Evolutionary conservation across 1,140 invertebrate genomes (phyloP).

Genomic region (Lepidostoma basale): DNA sequence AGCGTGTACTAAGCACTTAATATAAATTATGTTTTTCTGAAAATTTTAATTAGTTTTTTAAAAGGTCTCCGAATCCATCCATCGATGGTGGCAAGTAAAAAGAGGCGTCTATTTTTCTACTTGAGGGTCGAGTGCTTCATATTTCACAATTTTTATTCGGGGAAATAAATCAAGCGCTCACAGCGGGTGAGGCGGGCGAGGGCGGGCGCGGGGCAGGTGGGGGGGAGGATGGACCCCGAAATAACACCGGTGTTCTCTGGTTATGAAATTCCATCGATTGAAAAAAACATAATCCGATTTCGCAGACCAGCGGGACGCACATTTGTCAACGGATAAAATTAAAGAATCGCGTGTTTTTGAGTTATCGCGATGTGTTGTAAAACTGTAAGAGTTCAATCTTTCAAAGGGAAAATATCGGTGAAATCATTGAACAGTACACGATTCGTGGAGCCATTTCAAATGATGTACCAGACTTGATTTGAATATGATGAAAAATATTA

Average conservation of each 20-base stretch:
- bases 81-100: not conserved
- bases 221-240: slow-evolving; percentile 16
- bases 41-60: too few species aligned
- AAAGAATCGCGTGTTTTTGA: slow-evolving; percentile 16
- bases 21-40: too few species aligned
- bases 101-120: not conserved
- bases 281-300: slow-evolving; percentile 29
- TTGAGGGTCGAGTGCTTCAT: slow-evolving; percentile 17
- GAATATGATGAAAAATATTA: too few species aligned
- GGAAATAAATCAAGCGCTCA: slow-evolving; percentile 36
- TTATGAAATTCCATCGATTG: slow-evolving; percentile 29
- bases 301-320: slow-evolving; percentile 23
- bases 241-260: slow-evolving; percentile 25
- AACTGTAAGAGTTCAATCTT: too few species aligned
- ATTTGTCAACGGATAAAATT: slow-evolving; percentile 21
- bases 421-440: too few species aligned
- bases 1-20: too few species aligned
- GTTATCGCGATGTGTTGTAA: not conserved
- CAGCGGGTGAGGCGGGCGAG: slow-evolving; percentile 12
- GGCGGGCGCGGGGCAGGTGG: too few species aligned
- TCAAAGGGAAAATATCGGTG: too few species aligned
- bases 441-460: too few species aligned
- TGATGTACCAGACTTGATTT: too few species aligned
- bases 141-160: slow-evolving; percentile 35
- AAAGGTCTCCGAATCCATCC: too few species aligned